These are phyloP conservation scores for Philhelius pedissequus DNA, from an alignment of 2,888 invertebrate genomes.

Conservation along the genomic window DNA sequence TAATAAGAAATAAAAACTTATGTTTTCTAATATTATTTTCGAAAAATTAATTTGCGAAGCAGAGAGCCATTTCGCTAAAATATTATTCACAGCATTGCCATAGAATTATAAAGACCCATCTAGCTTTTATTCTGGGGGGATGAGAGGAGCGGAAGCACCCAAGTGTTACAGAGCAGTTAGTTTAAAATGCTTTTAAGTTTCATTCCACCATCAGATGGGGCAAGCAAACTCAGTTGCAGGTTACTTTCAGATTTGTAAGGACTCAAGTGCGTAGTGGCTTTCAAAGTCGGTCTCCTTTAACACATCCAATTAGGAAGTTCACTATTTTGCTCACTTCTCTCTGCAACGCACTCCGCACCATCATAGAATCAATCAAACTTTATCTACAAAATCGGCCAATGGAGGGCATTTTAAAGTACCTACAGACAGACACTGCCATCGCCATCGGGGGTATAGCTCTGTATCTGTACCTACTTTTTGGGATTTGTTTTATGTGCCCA, in stretches of 20 bases:
- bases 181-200: conserved; percentile 59
- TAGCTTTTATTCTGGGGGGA: neutral
- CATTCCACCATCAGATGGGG: neutral
- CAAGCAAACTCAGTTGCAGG: conserved; percentile 23
- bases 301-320: conserved; percentile 48
- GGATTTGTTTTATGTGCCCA: conserved; percentile 11
- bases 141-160: neutral
- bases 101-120: neutral
- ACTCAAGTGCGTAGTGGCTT: conserved; percentile 55
- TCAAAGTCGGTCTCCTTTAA: conserved; percentile 28
- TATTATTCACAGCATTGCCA: neutral
- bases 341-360: neutral
- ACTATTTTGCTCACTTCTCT: neutral
- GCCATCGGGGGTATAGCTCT: neutral
- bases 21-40: too few relatives aligned
- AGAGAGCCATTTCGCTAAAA: neutral
- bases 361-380: conserved; percentile 55
- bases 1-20: too few relatives aligned
- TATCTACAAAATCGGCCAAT: conserved; percentile 48
- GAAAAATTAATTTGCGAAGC: too few relatives aligned
- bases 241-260: neutral
- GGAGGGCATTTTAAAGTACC: neutral
- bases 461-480: too few relatives aligned
- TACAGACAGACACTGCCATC: neutral
- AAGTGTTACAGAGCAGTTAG: neutral